phyloP scores from a whole-genome alignment of 2,113 vertebrate genomes.

The Neomonachus schauinslandi region DNA sequence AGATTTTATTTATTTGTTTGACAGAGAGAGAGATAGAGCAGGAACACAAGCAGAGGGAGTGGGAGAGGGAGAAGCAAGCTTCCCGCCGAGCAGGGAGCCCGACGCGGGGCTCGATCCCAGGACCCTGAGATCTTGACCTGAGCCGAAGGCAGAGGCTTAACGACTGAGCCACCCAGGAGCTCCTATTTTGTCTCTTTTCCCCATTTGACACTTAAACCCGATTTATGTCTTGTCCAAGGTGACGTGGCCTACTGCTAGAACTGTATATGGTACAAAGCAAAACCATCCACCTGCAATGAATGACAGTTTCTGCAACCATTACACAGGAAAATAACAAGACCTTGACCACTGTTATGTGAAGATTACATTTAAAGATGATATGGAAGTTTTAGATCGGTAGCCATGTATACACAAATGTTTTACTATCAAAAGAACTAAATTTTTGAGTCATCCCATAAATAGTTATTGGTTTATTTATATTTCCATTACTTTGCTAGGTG shows the following conservation, averaged over 20 bases:
- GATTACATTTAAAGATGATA: neutral
- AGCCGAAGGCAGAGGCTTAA: neutral
- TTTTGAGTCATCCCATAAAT: neutral
- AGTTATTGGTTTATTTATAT: neutral
- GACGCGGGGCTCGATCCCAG: neutral
- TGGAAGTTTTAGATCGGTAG: neutral
- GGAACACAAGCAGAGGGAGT: too few species aligned
- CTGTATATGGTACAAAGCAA: too few species aligned
- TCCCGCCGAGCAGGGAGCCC: neutral
- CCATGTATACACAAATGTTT: neutral
- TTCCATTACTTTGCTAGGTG: neutral
- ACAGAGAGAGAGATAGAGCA: too few species aligned
- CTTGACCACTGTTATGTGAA: neutral
- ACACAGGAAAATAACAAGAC: neutral
- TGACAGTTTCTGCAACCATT: neutral
- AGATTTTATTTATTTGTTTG: neutral
- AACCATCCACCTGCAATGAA: too few species aligned
- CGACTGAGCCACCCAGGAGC: neutral
- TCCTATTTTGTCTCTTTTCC: neutral
- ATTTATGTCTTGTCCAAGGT: neutral
- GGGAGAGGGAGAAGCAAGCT: too few species aligned
- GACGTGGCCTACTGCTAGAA: rapidly evolving
- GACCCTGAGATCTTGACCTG: neutral
- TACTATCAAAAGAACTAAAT: neutral
- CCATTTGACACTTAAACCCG: neutral